Conservation (phyloP, 2,113 vertebrate genomes). For the Anthoscopus minutus region DNA sequence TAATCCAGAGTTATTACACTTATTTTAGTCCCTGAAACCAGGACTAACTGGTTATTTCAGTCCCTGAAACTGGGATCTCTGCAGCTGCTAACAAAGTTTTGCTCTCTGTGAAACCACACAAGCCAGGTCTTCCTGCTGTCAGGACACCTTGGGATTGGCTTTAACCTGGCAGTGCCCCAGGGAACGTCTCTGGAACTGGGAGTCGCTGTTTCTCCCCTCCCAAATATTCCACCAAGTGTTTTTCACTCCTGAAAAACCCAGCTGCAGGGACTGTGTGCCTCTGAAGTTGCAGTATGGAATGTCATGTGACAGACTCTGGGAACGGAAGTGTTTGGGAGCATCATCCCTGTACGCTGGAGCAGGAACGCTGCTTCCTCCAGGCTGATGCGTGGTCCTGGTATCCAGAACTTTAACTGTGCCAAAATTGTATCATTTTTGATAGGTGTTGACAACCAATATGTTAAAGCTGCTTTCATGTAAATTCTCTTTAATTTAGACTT, state of each 20-base stretch:
- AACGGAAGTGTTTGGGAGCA: rapidly evolving
- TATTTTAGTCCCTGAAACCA: not conserved
- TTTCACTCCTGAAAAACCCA: not conserved
- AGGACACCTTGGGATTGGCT: not conserved
- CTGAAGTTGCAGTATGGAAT: rapidly evolving
- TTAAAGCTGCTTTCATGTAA: not conserved
- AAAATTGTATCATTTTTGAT: not conserved
- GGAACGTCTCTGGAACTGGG: not conserved
- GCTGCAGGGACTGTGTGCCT: not conserved
- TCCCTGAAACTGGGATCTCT: not conserved
- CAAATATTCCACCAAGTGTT: too few relatives aligned
- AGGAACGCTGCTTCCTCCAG: not conserved
- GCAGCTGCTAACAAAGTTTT: not conserved
- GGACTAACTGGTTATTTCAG: not conserved
- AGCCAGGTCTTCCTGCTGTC: not conserved
- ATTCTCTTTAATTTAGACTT: not conserved
- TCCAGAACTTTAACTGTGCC: not conserved
- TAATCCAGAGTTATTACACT: not conserved
- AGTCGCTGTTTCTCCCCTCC: rapidly evolving
- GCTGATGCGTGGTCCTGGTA: not conserved
- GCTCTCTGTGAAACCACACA: not conserved
- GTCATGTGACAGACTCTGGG: rapidly evolving
- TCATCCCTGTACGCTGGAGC: rapidly evolving
- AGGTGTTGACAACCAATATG: not conserved
- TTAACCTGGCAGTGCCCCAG: not conserved